These are phyloP conservation scores for Drosophila kohkoa DNA, from an alignment of 1,140 invertebrate species.

Conservation along the genomic window DNA sequence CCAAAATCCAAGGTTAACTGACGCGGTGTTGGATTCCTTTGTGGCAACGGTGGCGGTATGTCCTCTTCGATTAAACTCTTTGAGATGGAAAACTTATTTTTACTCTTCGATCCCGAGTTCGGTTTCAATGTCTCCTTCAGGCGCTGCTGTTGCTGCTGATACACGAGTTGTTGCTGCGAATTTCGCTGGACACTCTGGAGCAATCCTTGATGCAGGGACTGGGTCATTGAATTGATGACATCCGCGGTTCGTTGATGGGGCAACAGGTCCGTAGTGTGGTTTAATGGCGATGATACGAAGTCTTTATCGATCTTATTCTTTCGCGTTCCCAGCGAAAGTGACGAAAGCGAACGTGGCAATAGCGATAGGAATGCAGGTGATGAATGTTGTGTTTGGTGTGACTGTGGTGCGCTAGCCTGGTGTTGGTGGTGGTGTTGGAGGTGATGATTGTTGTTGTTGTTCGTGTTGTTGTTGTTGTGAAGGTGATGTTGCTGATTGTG, in stretches of 20 bases:
- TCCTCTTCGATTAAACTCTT: conserved; percentile 85
- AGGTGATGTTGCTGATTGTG: conserved; percentile 73
- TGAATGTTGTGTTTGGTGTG: conserved; percentile 68
- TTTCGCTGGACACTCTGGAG: conserved; percentile 46
- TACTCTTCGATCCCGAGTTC: conserved; percentile 51
- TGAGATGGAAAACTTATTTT: conserved; percentile 66
- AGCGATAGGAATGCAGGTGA: conserved; percentile 85
- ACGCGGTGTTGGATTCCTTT: conserved; percentile 78
- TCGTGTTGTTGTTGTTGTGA: conserved; percentile 71
- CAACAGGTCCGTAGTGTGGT: conserved; percentile 73
- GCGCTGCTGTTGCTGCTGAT: conserved; percentile 62
- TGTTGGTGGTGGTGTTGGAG: conserved; percentile 73
- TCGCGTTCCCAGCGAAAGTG: conserved; percentile 82
- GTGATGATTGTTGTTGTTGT: conserved; percentile 73
- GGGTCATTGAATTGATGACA: conserved; percentile 66
- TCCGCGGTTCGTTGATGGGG: conserved; percentile 51
- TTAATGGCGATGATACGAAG: conserved; percentile 62
- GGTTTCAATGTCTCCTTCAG: conserved; percentile 61
- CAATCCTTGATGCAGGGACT: conserved; percentile 70
- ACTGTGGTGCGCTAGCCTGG: conserved; percentile 65
- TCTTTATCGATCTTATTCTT: conserved; percentile 84
- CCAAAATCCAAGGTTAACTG: conserved; percentile 60
- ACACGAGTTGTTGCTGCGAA: conserved; percentile 54
- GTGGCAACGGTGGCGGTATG: conserved; percentile 86
- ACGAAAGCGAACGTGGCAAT: conserved; percentile 86